Percentiles rank a stretch among this genome's conserved stretches.
These are phyloP conservation scores for Recurvirostra avosetta DNA, from an alignment of 2,113 vertebrate species.

Conservation along the genomic window DNA sequence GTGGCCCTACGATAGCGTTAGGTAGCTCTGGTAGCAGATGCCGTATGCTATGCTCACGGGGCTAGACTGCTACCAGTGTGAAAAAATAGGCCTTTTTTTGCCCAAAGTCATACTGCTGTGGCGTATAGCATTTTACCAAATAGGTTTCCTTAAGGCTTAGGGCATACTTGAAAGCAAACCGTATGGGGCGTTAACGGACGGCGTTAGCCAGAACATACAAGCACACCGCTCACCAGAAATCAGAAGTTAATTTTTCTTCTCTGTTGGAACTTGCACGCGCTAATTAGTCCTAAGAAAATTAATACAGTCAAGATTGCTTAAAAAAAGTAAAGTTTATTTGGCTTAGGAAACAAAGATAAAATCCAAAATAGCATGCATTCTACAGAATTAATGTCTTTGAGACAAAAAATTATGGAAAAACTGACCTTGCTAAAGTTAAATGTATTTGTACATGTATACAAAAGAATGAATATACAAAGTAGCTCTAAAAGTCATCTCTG, in stretches of 20 bases:
- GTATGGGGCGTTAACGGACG: background rate
- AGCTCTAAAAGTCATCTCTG: background rate
- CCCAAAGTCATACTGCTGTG: background rate
- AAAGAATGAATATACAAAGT: background rate
- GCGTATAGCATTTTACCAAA: background rate
- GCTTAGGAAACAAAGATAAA: background rate
- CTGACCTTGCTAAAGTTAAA: background rate
- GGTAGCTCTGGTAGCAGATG: background rate
- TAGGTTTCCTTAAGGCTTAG: background rate
- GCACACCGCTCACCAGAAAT: slow-evolving; percentile 21
- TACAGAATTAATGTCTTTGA: background rate
- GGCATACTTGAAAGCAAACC: background rate
- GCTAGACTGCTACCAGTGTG: background rate
- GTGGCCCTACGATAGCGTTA: accelerated
- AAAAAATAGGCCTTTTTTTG: background rate
- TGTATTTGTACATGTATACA: background rate
- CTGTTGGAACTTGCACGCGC: background rate
- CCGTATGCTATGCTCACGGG: accelerated
- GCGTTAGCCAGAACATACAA: background rate
- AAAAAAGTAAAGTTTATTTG: background rate
- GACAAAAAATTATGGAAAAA: background rate
- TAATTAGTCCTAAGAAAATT: slow-evolving; percentile 30
- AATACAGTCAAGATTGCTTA: background rate
- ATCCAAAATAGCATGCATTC: background rate
- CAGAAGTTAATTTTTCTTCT: slow-evolving; percentile 34